These are phyloP conservation scores for Cremastinae sp. DNA, from an alignment of 2,888 invertebrate species.

Conservation along the genomic window DNA sequence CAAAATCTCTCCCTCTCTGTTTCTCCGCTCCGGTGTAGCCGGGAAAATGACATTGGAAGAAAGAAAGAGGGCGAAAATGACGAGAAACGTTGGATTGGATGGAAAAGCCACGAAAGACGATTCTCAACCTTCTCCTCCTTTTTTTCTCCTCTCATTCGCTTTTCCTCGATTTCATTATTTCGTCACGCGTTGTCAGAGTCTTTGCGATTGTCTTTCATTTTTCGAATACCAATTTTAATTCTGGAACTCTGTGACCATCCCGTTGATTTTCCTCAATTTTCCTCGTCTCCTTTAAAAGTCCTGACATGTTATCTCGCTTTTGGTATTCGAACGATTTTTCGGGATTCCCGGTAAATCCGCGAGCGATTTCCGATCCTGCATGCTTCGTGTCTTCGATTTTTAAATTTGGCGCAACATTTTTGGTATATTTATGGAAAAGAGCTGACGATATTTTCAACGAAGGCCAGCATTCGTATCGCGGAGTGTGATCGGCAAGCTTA, in stretches of 20 bases:
- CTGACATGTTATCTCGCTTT: too few species aligned
- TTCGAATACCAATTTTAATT: too few species aligned
- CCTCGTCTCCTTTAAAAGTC: too few species aligned
- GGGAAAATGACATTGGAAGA: slow-evolving; percentile 47
- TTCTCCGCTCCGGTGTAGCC: slow-evolving; percentile 66
- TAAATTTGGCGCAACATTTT: slow-evolving; percentile 6
- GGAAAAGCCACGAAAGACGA: slow-evolving; percentile 70
- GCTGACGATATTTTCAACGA: background rate
- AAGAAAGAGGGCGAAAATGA: slow-evolving; percentile 54
- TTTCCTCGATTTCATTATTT: slow-evolving; percentile 25
- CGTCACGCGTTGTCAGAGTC: slow-evolving; percentile 37
- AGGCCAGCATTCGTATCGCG: background rate
- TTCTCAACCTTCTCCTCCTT: slow-evolving; percentile 6
- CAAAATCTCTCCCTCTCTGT: slow-evolving; percentile 65
- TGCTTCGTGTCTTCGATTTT: too few species aligned
- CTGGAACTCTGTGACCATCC: too few species aligned
- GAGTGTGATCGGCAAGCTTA: slow-evolving; percentile 40
- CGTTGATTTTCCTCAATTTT: too few species aligned
- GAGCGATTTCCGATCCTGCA: too few species aligned
- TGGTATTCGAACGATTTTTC: slow-evolving; percentile 4
- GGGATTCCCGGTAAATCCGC: too few species aligned
- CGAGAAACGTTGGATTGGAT: slow-evolving; percentile 72
- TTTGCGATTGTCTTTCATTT: background rate
- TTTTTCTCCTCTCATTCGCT: slow-evolving; percentile 38
- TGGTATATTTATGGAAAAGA: slow-evolving; percentile 6